Base-by-base conservation (phyloP, 35 echinoderm and acorn worm genomes). In the Nesometra sesokonis region DNA sequence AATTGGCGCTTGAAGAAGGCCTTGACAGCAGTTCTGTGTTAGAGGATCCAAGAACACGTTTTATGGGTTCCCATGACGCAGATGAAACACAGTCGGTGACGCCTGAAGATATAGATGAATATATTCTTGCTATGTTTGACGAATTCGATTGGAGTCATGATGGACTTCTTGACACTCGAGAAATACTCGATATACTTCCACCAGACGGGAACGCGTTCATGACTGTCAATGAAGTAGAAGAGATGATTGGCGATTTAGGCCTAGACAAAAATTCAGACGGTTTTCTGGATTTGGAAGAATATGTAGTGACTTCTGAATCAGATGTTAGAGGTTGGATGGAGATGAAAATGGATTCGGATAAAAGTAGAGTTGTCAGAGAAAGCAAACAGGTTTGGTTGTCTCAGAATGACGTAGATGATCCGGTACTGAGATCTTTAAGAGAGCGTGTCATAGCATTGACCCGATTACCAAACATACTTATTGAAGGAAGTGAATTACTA, bases 301-400 rank as follows among this genome's bases (percentile, higher is more conserved):
- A 37, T 30, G n/a, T 23, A 8, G 81, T 38, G 9, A 30, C 37
- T 27, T 37, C 34, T 36, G 81, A 83, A 37, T 19, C 81, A 30
- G 30, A 30, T 5, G 38, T 83, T 11, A 34, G 81, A 0, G 23
- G 15, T 35, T 83, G 81, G 81, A 83, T 83, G 81, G 9, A 83
- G 7, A 39, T 30, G 27, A 83, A 39, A 35, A 83, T 38, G 29
- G 9, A 35, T 17, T 37, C n/a, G 7, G 37, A 38, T 39, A 38
- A 38, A 39, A 38, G 34, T 27, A 83, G 37, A 23, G 37, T 37
- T 37, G 32, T 39, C 29, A 35, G 81, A 30, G 34, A 83, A 30
- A 83, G 81, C 81, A 83, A 83, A 83, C 81, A 83, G 32, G 37
- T 38, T 3, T 83, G 81, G 81, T 30, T 83, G 11, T 38, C 34